A percentile compares a stretch with the other conserved stretches of the same genome.
phyloP scores from a whole-genome alignment of 2,113 vertebrate genomes.

The Onychostoma macrolepis region DNA sequence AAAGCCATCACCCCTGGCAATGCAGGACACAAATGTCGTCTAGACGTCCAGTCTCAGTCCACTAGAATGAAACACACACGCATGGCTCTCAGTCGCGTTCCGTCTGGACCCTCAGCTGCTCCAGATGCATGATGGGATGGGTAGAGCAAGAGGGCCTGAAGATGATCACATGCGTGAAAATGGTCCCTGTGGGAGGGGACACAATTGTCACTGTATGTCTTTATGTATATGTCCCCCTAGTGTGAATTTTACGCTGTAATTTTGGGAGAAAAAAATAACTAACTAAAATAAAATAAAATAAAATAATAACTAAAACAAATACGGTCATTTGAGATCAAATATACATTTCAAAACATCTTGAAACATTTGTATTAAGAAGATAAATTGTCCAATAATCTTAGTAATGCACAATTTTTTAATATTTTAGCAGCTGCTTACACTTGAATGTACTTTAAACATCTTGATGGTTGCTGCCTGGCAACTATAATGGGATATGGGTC shows the following conservation, averaged over 20 bases:
- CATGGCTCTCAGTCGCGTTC: constrained; percentile 61
- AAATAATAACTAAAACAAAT: too few species aligned
- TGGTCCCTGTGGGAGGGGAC: constrained; percentile 17
- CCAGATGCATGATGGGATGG: constrained; percentile 17
- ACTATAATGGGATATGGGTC: constrained; percentile 17
- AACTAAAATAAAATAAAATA: too few species aligned
- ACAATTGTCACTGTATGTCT: not conserved
- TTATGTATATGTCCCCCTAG: not conserved
- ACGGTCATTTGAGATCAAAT: too few species aligned
- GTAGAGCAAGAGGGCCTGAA: not conserved
- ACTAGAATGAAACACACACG: constrained; percentile 58
- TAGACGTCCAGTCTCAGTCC: constrained; percentile 86
- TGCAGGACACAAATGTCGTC: constrained; percentile 85
- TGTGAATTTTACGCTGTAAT: not conserved
- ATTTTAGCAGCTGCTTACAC: not conserved
- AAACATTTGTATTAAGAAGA: not conserved
- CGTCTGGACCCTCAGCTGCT: constrained; percentile 64
- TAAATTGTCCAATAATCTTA: not conserved
- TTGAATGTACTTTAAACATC: not conserved
- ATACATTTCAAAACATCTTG: not conserved
- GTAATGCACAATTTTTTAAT: not conserved
- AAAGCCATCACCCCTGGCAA: constrained; percentile 84
- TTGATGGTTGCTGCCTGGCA: constrained; percentile 14
- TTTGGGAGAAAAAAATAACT: not conserved
- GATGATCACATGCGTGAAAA: constrained; percentile 91